A percentile compares a stretch with the other conserved stretches of the same genome.
Evolutionary conservation across 2,113 vertebrate genomes (phyloP).

Genomic region (Thamnophis sirtalis): DNA sequence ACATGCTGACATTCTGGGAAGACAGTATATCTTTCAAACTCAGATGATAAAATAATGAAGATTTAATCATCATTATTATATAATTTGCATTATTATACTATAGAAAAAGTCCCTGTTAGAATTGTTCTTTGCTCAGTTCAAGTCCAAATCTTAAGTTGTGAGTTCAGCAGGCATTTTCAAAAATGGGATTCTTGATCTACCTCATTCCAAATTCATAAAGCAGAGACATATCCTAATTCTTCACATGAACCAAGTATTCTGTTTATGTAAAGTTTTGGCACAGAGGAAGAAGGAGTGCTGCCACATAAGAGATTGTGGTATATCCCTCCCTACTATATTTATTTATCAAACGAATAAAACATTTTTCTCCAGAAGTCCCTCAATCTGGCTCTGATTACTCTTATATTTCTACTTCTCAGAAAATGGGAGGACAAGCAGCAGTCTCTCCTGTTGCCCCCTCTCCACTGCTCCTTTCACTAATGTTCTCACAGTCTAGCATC

Average conservation of each 20-base stretch:
- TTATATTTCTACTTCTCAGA: background rate
- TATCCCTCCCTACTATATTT: background rate
- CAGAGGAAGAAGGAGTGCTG: background rate
- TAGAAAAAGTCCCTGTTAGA: background rate
- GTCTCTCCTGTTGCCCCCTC: background rate
- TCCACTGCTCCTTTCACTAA: background rate
- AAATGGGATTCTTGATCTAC: background rate
- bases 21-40: background rate
- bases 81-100: background rate
- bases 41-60: background rate
- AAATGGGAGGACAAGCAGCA: background rate
- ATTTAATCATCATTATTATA: background rate
- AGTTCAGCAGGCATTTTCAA: background rate
- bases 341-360: background rate
- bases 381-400: background rate
- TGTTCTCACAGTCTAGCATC: background rate
- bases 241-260: background rate
- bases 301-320: background rate
- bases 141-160: background rate
- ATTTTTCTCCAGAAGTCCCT: background rate
- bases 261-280: background rate
- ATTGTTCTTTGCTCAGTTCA: background rate
- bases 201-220: background rate
- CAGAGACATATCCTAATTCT: constrained; percentile 3
- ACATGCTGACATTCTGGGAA: background rate